These are phyloP conservation scores for Entomobrya multifasciata DNA, from an alignment of 2,888 invertebrate genomes.

Conservation along the genomic window DNA sequence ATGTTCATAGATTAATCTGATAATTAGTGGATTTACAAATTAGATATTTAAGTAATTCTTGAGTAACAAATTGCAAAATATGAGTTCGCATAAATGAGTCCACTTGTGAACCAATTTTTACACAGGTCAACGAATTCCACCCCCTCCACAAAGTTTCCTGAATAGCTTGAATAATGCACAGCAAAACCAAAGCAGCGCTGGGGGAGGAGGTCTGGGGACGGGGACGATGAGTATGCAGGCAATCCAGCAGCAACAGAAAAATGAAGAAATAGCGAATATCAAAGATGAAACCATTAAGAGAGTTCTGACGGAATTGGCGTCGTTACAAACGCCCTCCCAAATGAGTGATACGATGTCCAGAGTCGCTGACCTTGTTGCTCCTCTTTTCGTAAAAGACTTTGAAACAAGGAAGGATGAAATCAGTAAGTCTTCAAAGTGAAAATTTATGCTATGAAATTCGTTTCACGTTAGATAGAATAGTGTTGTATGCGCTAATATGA, in stretches of 20 bases:
- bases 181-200: neutral
- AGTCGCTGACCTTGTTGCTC: constrained; percentile 69
- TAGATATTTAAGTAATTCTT: neutral
- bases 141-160: constrained; percentile 53
- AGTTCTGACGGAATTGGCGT: constrained; percentile 69
- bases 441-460: neutral
- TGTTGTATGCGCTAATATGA: no score
- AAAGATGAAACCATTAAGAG: constrained; percentile 73
- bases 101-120: neutral
- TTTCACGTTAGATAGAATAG: no score
- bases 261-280: constrained; percentile 52
- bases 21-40: neutral
- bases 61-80: neutral
- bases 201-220: neutral
- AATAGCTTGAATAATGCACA: constrained; percentile 52
- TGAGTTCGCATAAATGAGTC: no score
- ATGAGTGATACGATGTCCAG: constrained; percentile 65
- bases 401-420: constrained; percentile 69
- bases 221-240: neutral
- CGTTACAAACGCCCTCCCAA: constrained; percentile 69
- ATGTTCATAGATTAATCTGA: neutral
- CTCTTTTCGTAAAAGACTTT: constrained; percentile 67
- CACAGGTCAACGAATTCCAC: constrained; percentile 66
- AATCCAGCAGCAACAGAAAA: constrained; percentile 43
- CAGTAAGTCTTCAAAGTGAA: constrained; percentile 45